Evolutionary conservation across 2,888 invertebrate species (phyloP).

Genomic region (Dione vanillae): DNA sequence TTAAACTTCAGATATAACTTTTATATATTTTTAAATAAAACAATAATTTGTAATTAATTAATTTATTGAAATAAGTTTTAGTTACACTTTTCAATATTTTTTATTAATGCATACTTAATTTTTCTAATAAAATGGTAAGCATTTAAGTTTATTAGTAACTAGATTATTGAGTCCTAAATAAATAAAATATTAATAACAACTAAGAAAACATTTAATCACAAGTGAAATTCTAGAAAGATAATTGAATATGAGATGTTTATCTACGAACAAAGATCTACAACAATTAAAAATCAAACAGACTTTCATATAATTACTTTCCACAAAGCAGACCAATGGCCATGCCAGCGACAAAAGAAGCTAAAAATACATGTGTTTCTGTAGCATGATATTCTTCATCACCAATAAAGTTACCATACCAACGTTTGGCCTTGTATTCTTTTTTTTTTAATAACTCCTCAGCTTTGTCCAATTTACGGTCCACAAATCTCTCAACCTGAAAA

Average conservation of each 20-base stretch:
- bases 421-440: constrained; percentile 88
- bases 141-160: constrained; percentile 4
- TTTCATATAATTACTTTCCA: constrained; percentile 64
- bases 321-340: constrained; percentile 88
- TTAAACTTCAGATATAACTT: constrained; percentile 11
- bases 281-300: background rate
- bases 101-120: constrained; percentile 3
- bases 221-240: constrained; percentile 14
- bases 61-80: constrained; percentile 3
- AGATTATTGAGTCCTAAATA: constrained; percentile 6
- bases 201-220: constrained; percentile 31
- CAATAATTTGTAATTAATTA: background rate
- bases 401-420: constrained; percentile 89
- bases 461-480: constrained; percentile 92
- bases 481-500: constrained; percentile 90
- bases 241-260: constrained; percentile 8
- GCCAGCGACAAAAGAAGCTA: constrained; percentile 92
- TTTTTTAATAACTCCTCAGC: constrained; percentile 90
- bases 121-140: background rate
- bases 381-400: constrained; percentile 87
- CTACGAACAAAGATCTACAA: background rate
- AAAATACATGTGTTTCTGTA: constrained; percentile 91
- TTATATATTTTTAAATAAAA: constrained; percentile 12
- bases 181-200: constrained; percentile 27
- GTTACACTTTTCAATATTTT: background rate